Evolutionary conservation across 2,113 vertebrate genomes (phyloP).

Genomic region (Antigone vipio): DNA sequence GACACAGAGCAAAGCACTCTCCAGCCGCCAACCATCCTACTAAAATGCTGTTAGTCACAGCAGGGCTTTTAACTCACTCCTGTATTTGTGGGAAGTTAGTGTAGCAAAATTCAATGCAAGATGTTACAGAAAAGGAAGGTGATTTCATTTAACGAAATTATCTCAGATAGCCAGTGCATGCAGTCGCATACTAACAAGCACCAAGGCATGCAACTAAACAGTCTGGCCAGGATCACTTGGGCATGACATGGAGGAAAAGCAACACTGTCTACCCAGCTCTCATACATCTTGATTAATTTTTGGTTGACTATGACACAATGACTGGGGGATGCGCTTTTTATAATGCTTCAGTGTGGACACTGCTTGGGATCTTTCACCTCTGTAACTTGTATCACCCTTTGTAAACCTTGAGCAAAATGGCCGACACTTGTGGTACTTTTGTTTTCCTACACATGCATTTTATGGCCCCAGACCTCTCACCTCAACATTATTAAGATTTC

Average conservation of each 20-base stretch:
- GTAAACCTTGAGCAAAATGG: not conserved
- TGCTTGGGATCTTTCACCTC: not conserved
- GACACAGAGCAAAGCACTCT: not conserved
- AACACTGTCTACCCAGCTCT: not conserved
- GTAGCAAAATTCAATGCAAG: not conserved
- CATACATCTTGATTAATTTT: not conserved
- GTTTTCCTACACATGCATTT: not conserved
- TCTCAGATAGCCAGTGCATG: not conserved
- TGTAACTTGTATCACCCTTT: not conserved
- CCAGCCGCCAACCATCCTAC: not conserved
- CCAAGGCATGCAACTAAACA: not conserved
- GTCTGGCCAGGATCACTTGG: not conserved
- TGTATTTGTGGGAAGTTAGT: not conserved
- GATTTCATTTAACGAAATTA: not conserved
- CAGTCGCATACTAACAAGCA: not conserved
- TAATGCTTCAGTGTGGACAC: not conserved
- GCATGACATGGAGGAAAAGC: not conserved
- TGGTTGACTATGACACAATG: not conserved
- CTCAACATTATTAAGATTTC: not conserved
- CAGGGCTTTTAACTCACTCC: not conserved
- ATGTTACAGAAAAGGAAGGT: not conserved
- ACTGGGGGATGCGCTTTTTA: not conserved
- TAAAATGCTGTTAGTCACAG: not conserved
- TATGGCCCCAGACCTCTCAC: not conserved
- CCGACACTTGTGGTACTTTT: accelerated